phyloP scores from a whole-genome alignment of 2,888 invertebrate species.

The Euzophera pinguis region DNA sequence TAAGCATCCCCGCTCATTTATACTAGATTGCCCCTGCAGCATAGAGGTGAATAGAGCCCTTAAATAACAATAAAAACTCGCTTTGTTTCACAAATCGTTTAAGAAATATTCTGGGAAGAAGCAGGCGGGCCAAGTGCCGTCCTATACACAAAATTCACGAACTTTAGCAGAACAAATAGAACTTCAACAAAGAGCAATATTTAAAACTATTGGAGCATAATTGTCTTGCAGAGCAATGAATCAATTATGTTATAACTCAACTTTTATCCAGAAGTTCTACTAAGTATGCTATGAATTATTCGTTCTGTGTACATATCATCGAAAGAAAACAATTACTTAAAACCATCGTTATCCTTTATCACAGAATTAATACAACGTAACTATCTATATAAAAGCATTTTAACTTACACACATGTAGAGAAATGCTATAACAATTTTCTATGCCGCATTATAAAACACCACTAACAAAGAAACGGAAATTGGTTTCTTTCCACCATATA shows the following conservation, averaged over 20 bases:
- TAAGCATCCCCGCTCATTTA: no score
- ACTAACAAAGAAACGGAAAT: constrained; percentile 14
- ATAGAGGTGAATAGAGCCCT: no score
- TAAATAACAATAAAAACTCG: constrained; percentile 65
- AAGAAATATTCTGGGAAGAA: constrained; percentile 63
- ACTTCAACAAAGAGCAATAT: constrained; percentile 28
- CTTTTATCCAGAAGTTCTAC: constrained; percentile 1
- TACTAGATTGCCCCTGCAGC: no score
- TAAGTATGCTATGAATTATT: constrained; percentile 8
- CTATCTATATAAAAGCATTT: no score
- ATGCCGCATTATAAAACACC: constrained; percentile 6
- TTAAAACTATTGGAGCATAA: constrained; percentile 31
- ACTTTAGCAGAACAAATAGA: constrained; percentile 41
- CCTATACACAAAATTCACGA: constrained; percentile 29
- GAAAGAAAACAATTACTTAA: no score
- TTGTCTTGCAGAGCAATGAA: constrained; percentile 15
- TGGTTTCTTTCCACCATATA: constrained; percentile 15
- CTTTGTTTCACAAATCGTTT: constrained; percentile 78
- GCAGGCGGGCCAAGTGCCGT: constrained; percentile 32
- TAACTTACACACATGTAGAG: background rate
- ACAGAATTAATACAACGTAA: no score
- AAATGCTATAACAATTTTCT: constrained; percentile 2
- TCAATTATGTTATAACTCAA: constrained; percentile 8
- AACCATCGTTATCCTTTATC: no score
- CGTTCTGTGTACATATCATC: background rate